Evolutionary conservation across 2,797 vertebrate genomes (phyloP).

Genomic region (Phataginus tetradactyla): DNA sequence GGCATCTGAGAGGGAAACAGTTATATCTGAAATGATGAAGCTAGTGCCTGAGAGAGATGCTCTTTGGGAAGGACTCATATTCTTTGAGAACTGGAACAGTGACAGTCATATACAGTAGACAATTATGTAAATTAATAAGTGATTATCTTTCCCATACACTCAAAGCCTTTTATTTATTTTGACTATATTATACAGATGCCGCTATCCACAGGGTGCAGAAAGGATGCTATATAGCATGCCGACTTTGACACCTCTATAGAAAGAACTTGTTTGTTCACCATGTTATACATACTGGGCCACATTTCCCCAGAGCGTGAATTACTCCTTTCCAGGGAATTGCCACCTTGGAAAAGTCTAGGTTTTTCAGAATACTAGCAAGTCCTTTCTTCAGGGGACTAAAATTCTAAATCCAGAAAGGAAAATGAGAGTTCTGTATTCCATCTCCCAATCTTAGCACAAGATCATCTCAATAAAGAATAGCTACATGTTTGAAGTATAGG

Average conservation of each 20-base stretch:
- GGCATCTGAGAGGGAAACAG: background rate
- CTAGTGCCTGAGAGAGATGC: background rate
- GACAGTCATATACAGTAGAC: background rate
- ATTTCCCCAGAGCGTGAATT: conserved; percentile 20
- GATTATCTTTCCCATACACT: background rate
- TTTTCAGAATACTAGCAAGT: background rate
- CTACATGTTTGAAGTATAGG: background rate
- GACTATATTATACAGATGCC: conserved; percentile 27
- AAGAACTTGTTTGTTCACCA: conserved; percentile 3
- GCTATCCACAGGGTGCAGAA: background rate
- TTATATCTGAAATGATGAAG: background rate
- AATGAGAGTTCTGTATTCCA: background rate
- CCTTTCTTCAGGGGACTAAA: background rate
- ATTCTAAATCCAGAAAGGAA: background rate
- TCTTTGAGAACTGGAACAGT: background rate
- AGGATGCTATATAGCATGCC: conserved; percentile 17
- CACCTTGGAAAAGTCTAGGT: background rate
- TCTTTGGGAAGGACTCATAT: background rate
- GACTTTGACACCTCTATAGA: background rate
- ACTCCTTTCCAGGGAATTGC: background rate
- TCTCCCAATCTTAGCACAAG: background rate
- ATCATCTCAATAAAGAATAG: background rate
- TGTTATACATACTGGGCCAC: background rate
- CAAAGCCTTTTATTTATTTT: conserved; percentile 41
- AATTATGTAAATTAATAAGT: background rate